Percentiles rank a stretch among this genome's conserved stretches.
These are phyloP conservation scores for Scomber japonicus DNA, from an alignment of 2,113 vertebrate species.

Conservation along the genomic window DNA sequence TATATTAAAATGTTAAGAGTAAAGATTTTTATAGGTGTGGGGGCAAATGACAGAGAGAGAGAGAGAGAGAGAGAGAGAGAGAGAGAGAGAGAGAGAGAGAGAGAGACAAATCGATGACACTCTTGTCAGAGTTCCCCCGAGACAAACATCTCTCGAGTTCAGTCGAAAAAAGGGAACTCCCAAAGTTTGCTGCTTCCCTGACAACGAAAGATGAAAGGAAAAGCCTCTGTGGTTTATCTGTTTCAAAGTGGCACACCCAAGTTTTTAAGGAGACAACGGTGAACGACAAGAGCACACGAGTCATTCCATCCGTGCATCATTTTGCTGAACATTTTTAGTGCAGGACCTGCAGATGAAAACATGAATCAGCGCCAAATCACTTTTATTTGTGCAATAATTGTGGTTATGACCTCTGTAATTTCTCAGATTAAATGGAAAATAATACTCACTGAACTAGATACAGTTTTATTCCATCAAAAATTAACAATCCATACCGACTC, in stretches of 20 bases:
- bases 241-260: not conserved
- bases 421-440: too few relatives aligned
- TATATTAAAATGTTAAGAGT: constrained; percentile 2
- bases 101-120: constrained; percentile 6
- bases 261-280: not conserved
- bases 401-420: too few relatives aligned
- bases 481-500: too few relatives aligned
- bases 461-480: too few relatives aligned
- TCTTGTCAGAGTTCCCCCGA: not conserved
- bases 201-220: constrained; percentile 12
- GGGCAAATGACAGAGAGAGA: constrained; percentile 1
- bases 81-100: not conserved
- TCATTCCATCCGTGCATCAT: too few relatives aligned
- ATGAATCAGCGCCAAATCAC: too few relatives aligned
- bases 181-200: not conserved
- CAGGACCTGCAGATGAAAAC: too few relatives aligned
- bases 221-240: constrained; percentile 3
- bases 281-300: not conserved
- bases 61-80: not conserved
- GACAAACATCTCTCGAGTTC: constrained; percentile 20
- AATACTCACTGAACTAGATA: too few relatives aligned
- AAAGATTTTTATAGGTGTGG: not conserved
- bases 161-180: constrained; percentile 24
- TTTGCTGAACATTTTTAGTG: not conserved
- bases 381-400: too few relatives aligned